Conservation (phyloP, 2,797 vertebrate genomes). For the Tadarida brasiliensis region DNA sequence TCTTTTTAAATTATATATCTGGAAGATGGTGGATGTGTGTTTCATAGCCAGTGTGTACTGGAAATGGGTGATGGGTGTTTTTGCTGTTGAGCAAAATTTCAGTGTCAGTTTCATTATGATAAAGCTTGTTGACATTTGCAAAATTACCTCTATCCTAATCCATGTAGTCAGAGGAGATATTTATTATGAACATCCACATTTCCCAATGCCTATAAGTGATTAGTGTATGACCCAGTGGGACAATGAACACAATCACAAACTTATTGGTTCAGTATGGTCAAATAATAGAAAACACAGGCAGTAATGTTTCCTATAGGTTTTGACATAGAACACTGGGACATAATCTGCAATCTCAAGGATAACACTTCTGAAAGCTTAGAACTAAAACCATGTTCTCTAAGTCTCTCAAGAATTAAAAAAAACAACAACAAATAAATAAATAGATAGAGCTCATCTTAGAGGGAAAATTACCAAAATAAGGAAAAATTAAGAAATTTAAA, state of each 20-base stretch:
- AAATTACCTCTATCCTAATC: background rate
- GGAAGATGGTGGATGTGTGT: background rate
- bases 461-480: background rate
- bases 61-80: background rate
- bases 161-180: background rate
- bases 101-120: background rate
- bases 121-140: background rate
- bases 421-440: background rate
- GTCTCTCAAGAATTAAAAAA: background rate
- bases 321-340: background rate
- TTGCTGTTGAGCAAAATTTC: background rate
- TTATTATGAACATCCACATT: background rate
- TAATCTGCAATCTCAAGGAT: background rate
- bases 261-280: background rate
- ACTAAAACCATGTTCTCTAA: background rate
- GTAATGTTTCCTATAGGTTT: background rate
- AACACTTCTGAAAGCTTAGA: background rate
- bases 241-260: background rate
- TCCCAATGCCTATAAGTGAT: background rate
- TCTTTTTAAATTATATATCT: background rate
- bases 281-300: background rate
- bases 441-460: background rate
- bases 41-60: background rate
- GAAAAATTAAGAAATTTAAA: background rate
- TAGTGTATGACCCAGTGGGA: no score